phyloP scores from a whole-genome alignment of 1,140 invertebrate genomes.

The Hestina assimilis region DNA sequence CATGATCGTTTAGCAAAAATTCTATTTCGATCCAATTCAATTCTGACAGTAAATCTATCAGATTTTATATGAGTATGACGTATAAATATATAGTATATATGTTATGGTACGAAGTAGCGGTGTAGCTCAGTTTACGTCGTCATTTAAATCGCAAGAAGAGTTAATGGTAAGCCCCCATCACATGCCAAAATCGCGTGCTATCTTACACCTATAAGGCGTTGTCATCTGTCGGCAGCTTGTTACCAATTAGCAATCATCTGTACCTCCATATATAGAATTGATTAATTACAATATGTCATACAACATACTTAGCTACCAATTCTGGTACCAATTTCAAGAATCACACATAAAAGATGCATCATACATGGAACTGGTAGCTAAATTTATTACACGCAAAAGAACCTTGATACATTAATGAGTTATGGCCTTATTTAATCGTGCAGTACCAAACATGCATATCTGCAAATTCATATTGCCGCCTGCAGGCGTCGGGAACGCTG shows the following conservation, averaged over 20 bases:
- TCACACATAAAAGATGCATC: not conserved
- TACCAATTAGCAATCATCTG: conserved; percentile 41
- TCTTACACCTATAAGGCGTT: conserved; percentile 3
- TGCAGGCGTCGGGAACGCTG: conserved; percentile 6
- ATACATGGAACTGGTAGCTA: not conserved
- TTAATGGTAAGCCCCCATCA: too few species aligned
- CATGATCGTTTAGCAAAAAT: too few species aligned
- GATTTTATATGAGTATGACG: too few species aligned
- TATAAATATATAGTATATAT: too few species aligned
- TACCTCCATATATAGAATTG: conserved; percentile 42
- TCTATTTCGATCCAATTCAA: too few species aligned
- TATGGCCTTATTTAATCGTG: conserved; percentile 5
- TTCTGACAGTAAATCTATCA: too few species aligned
- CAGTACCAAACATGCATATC: not conserved
- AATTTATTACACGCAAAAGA: not conserved
- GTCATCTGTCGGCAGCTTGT: conserved; percentile 41
- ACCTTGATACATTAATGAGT: not conserved
- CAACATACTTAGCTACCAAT: conserved; percentile 1
- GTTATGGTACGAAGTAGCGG: too few species aligned
- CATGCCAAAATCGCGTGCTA: not conserved
- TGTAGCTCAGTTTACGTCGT: too few species aligned
- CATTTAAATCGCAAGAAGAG: too few species aligned
- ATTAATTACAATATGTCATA: conserved; percentile 48
- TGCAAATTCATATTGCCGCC: conserved; percentile 6
- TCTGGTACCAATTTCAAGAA: conserved; percentile 4